These are phyloP conservation scores for Pyralis farinalis DNA, from an alignment of 2,888 invertebrate species.

Conservation along the genomic window DNA sequence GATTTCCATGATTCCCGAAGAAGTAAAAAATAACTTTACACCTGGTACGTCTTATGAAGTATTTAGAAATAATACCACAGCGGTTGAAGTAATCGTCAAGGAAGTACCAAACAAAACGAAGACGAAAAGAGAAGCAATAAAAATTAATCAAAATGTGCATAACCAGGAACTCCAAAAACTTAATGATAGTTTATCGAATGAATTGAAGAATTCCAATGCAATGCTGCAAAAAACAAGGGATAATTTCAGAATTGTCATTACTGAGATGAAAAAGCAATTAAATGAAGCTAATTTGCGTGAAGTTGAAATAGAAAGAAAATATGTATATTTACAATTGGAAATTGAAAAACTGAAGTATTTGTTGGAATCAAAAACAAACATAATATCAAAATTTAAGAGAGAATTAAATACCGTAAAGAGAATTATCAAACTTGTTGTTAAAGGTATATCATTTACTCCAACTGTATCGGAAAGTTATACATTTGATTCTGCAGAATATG, in stretches of 20 bases:
- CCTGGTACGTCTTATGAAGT: constrained; percentile 46
- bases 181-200: constrained; percentile 35
- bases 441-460: constrained; percentile 37
- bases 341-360: constrained; percentile 55
- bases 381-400: constrained; percentile 46
- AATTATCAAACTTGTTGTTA: constrained; percentile 47
- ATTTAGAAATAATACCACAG: constrained; percentile 58
- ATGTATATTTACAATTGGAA: constrained; percentile 48
- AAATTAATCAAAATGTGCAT: constrained; percentile 2
- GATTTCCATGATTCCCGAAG: background rate
- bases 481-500: constrained; percentile 1
- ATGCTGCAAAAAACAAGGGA: constrained; percentile 34
- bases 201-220: constrained; percentile 37
- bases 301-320: constrained; percentile 39
- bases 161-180: constrained; percentile 32
- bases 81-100: constrained; percentile 62
- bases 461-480: constrained; percentile 10
- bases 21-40: constrained; percentile 5
- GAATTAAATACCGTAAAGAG: constrained; percentile 49
- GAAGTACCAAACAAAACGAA: constrained; percentile 40
- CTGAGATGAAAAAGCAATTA: constrained; percentile 53
- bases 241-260: constrained; percentile 39
- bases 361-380: constrained; percentile 48
- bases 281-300: constrained; percentile 43
- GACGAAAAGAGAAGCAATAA: constrained; percentile 15